Evolutionary conservation across 2,113 vertebrate genomes (phyloP), one percentile per base, ranked within the genome.

Genomic region (Vombatus ursinus): DNA sequence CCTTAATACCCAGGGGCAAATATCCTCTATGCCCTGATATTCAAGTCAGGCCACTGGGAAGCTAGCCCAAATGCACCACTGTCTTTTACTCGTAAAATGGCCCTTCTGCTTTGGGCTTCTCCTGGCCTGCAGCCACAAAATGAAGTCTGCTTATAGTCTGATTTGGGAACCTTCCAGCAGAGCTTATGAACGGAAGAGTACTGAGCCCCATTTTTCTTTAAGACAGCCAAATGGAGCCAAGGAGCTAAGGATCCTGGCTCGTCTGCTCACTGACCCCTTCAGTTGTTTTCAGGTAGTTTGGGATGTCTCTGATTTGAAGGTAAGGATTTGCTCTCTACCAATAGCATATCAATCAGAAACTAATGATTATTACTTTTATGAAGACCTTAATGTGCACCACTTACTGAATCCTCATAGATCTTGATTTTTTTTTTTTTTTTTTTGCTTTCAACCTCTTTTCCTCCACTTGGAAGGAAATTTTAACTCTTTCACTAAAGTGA

Each of bases 341-440:
- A 91, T 26, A 97, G 95, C 96, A 50, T 96, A 96, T 95, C 96
- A 49, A 84, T 97, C 96, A 97, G 96, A 94, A 52, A 47, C 93
- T 95, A 22, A 96, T 91, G 97, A 97, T 96, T 96, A 97, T 96
- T 95, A 96, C 96, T 97, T 91, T 96, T 53, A 95, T 96, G 95
- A 97, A 94, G 94, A 31, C 94, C 93, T 97, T 97, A 96, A 97
- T 97, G 95, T 52, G 52, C 48, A 94, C 96, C 96, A 96, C 97
- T 97, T 97, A 89, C 94, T 94, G 90, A 97, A 92, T 96, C 94
- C 97, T 96, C 96, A 97, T 84, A 84, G n/a, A 84, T 84, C 68
- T 97, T 97, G 94, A 93, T 94, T 96, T 50, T 94, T 95, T 96
- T 94, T 91, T 97, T 96, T 25, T 90, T 91, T 96, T 90, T n/a